phyloP scores from a whole-genome alignment of 2,888 invertebrate species.

The Apotomis turbidana region DNA sequence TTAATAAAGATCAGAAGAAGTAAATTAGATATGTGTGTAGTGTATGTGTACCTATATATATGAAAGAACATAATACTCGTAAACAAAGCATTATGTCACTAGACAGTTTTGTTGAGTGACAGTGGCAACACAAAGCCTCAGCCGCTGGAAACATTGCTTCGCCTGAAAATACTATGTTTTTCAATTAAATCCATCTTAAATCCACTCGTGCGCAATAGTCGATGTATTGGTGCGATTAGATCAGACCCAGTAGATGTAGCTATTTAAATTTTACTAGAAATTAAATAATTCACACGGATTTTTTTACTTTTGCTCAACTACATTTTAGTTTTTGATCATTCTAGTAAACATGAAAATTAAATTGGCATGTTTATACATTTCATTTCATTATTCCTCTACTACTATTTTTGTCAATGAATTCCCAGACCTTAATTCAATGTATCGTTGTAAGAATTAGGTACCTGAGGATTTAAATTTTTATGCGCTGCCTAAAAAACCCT shows the following conservation, averaged over 20 bases:
- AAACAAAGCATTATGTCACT: no score
- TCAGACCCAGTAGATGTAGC: slow-evolving; percentile 7
- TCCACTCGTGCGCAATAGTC: slow-evolving; percentile 25
- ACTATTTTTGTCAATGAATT: background rate
- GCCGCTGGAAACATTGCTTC: no score
- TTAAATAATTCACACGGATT: background rate
- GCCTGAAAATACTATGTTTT: background rate
- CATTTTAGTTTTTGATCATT: background rate
- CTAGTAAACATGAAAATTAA: background rate
- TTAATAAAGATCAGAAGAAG: no score
- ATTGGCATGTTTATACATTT: background rate
- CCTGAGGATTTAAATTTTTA: background rate
- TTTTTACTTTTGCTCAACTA: slow-evolving; percentile 27
- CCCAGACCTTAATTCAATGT: background rate
- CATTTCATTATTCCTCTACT: no score
- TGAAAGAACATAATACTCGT: no score
- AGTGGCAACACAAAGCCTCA: no score
- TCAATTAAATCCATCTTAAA: background rate
- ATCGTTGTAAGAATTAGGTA: background rate
- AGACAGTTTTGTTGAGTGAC: no score
- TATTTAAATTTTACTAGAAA: slow-evolving; percentile 13
- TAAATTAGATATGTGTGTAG: no score
- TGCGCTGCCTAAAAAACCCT: background rate
- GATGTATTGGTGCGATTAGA: slow-evolving; percentile 9
- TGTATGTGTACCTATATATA: no score